phyloP scores from a whole-genome alignment of 2,113 vertebrate species.

The Junco hyemalis region DNA sequence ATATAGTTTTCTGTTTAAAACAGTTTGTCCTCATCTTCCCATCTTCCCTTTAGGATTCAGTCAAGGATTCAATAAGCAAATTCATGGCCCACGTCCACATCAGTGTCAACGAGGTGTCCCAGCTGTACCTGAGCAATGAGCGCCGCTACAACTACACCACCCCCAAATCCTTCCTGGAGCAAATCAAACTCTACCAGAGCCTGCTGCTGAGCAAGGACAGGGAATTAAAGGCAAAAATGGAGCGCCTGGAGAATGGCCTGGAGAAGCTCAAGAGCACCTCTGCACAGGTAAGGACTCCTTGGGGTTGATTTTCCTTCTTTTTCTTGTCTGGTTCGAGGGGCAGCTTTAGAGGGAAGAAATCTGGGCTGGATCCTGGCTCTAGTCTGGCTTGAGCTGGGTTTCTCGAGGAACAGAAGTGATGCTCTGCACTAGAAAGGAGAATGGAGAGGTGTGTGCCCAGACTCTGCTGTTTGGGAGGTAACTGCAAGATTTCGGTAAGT shows the following conservation, averaged over 20 bases:
- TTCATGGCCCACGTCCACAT: conserved; percentile 94
- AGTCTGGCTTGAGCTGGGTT: background rate
- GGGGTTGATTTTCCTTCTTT: background rate
- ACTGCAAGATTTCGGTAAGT: background rate
- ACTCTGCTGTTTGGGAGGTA: background rate
- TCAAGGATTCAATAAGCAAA: conserved; percentile 88
- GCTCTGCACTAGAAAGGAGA: background rate
- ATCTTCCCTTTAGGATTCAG: conserved; percentile 66
- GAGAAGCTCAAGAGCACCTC: conserved; percentile 91
- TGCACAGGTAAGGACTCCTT: conserved; percentile 76
- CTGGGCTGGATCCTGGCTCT: background rate
- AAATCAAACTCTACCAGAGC: conserved; percentile 90
- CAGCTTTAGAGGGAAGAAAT: background rate
- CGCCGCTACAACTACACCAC: conserved; percentile 94
- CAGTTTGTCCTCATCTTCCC: background rate
- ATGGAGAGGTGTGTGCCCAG: background rate
- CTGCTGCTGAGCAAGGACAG: conserved; percentile 79
- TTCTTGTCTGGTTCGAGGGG: background rate
- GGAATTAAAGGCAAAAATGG: conserved; percentile 85
- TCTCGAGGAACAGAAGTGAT: background rate
- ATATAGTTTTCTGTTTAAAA: background rate
- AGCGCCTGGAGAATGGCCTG: conserved; percentile 88
- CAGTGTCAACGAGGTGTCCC: conserved; percentile 87
- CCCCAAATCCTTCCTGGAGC: conserved; percentile 96
- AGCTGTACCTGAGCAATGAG: conserved; percentile 84